phyloP scores from a whole-genome alignment of 2,888 invertebrate genomes.

The Nephrocerus scutellatus region DNA sequence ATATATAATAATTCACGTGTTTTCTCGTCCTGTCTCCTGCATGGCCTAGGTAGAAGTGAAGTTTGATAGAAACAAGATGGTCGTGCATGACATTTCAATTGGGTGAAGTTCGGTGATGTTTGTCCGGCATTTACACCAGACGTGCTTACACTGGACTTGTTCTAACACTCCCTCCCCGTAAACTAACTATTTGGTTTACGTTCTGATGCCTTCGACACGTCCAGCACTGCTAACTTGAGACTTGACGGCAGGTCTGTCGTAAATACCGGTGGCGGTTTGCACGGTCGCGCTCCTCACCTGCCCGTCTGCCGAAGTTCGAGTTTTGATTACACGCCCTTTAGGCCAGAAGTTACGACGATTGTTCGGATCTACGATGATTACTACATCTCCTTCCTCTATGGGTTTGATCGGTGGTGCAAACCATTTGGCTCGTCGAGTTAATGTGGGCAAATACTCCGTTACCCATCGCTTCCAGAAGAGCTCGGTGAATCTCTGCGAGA shows the following conservation, averaged over 20 bases:
- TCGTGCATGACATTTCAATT: too few species aligned
- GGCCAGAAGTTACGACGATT: constrained; percentile 17
- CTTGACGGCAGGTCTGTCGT: too few species aligned
- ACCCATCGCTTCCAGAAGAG: constrained; percentile 18
- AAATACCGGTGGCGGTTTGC: constrained; percentile 10
- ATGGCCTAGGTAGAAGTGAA: too few species aligned
- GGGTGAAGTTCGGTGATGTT: too few species aligned
- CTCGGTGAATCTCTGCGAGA: constrained; percentile 15
- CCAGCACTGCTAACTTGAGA: constrained; percentile 18
- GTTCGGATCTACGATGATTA: constrained; percentile 18
- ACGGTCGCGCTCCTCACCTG: constrained; percentile 15
- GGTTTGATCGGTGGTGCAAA: constrained; percentile 13
- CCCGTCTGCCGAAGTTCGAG: constrained; percentile 2
- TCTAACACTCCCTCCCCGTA: too few species aligned
- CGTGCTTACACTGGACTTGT: too few species aligned
- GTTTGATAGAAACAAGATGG: too few species aligned
- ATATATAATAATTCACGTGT: too few species aligned
- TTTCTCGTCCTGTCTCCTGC: too few species aligned
- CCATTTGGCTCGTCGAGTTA: constrained; percentile 19
- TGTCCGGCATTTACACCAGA: too few species aligned
- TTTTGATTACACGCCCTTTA: constrained; percentile 8
- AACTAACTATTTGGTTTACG: too few species aligned
- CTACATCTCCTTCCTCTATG: constrained; percentile 15
- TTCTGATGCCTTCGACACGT: too few species aligned
- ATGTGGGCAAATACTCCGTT: constrained; percentile 15